Evolutionary conservation across 2,888 invertebrate species (phyloP).

Genomic region (Chloromyia formosa): DNA sequence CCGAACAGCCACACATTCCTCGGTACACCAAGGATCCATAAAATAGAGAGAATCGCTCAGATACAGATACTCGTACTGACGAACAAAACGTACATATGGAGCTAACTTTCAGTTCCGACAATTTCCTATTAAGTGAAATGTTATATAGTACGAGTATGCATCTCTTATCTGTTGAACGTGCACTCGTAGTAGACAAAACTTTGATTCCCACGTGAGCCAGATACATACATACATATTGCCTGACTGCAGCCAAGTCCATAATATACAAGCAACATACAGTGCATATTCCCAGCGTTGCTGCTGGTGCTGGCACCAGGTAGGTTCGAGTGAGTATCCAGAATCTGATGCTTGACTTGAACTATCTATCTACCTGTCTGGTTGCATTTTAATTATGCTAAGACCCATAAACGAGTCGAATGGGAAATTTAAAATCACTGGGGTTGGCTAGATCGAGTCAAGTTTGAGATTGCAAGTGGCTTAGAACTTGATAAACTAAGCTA

Average conservation of each 20-base stretch:
- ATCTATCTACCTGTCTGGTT: conserved; percentile 37
- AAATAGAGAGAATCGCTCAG: conserved; percentile 24
- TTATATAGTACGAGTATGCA: no score
- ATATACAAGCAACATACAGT: no score
- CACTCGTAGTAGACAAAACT: conserved; percentile 25
- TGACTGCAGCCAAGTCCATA: no score
- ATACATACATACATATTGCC: background rate
- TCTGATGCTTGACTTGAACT: conserved; percentile 1
- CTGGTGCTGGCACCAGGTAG: background rate
- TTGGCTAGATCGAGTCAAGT: background rate
- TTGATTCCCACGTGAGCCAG: conserved; percentile 35
- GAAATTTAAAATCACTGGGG: conserved; percentile 34
- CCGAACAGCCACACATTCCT: conserved; percentile 25
- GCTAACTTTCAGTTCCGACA: conserved; percentile 31
- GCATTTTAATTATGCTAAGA: conserved; percentile 39
- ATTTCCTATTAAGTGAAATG: conserved; percentile 40
- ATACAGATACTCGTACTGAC: conserved; percentile 24
- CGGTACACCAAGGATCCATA: conserved; percentile 7
- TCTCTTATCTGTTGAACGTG: conserved; percentile 14
- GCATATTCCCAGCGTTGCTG: background rate
- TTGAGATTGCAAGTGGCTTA: no score
- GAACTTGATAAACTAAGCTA: no score
- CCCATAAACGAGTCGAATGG: conserved; percentile 42
- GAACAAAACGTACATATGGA: no score
- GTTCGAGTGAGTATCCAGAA: conserved; percentile 1